phyloP scores from a whole-genome alignment of 2,113 vertebrate species.

The Oreotragus oreotragus region DNA sequence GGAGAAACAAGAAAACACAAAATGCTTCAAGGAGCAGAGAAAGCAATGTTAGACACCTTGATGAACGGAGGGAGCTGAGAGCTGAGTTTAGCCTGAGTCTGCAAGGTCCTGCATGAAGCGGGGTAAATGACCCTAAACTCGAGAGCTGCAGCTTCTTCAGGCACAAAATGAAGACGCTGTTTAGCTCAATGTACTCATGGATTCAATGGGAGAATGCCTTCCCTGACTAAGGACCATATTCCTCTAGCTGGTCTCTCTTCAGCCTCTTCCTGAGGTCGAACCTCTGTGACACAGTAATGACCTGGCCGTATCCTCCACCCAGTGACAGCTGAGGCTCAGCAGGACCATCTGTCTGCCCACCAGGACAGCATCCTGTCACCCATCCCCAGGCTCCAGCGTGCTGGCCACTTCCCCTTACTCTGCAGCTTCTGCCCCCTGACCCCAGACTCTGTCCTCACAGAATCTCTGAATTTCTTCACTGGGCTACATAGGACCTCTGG shows the following conservation, averaged over 20 bases:
- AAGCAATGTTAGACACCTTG: neutral
- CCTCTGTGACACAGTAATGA: neutral
- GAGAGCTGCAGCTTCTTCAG: neutral
- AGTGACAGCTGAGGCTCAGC: neutral
- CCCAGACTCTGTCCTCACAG: neutral
- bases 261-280: neutral
- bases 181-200: neutral
- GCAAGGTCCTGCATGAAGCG: neutral
- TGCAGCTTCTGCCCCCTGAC: neutral
- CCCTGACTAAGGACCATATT: neutral
- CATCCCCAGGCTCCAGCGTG: accelerated
- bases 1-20: neutral
- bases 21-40: neutral
- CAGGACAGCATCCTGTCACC: neutral
- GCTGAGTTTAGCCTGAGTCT: neutral
- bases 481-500: neutral
- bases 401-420: neutral
- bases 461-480: neutral
- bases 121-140: neutral
- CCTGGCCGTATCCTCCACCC: neutral
- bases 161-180: neutral
- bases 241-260: neutral
- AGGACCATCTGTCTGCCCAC: accelerated
- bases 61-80: neutral
- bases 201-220: neutral